A percentile compares a stretch with the other conserved stretches of the same genome.
These are phyloP conservation scores for Micromussa lordhowensis DNA, from an alignment of 92 coral and sea anemone species.

Conservation along the genomic window DNA sequence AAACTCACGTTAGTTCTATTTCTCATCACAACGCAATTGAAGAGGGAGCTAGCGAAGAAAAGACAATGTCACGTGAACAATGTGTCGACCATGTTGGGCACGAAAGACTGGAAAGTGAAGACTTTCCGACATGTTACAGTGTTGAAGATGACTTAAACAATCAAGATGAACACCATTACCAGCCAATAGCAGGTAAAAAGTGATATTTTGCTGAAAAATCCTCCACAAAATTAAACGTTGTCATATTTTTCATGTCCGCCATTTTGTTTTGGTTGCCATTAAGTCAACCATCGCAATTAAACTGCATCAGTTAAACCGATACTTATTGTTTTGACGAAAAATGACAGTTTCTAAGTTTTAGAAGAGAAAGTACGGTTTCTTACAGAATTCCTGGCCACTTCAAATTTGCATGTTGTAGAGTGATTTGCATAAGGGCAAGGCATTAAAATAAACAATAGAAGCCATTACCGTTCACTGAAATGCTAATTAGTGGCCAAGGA, in stretches of 20 bases:
- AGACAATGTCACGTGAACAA: constrained; percentile 73
- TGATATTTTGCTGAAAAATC: background rate
- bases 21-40: background rate
- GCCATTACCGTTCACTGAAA: background rate
- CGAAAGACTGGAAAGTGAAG: constrained; percentile 74
- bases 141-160: constrained; percentile 82
- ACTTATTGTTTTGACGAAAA: background rate
- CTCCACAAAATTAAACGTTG: background rate
- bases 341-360: background rate
- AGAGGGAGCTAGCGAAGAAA: constrained; percentile 25
- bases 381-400: background rate
- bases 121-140: constrained; percentile 87
- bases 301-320: background rate
- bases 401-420: background rate
- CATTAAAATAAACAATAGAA: background rate
- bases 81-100: constrained; percentile 70
- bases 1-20: background rate
- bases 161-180: constrained; percentile 76
- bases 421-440: background rate
- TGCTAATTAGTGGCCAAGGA: background rate
- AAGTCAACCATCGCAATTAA: background rate
- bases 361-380: background rate
- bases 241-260: constrained; percentile 69
- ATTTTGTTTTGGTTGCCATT: constrained; percentile 67
- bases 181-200: constrained; percentile 94